Percentiles rank a stretch among this genome's conserved stretches.
Evolutionary conservation across 2,888 invertebrate species (phyloP).

Genomic region (Thumatha senex): DNA sequence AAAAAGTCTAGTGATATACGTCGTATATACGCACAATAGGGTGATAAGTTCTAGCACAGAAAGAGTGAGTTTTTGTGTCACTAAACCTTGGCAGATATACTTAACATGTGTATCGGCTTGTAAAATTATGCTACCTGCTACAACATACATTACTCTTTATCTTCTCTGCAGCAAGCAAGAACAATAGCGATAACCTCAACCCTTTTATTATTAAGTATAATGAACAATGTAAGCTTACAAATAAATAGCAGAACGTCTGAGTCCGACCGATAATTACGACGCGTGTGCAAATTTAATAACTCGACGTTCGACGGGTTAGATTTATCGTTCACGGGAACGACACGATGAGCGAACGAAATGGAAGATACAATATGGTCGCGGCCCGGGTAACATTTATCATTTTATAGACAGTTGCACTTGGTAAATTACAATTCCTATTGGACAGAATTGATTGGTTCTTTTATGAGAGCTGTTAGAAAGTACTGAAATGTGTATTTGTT

Average conservation of each 20-base stretch:
- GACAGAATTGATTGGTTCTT: not conserved
- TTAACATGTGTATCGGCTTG: too few species aligned
- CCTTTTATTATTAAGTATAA: slow-evolving; percentile 30
- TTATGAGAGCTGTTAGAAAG: too few species aligned
- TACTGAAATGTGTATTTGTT: too few species aligned
- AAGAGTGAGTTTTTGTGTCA: too few species aligned
- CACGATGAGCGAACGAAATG: slow-evolving; percentile 3
- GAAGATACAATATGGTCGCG: slow-evolving; percentile 3
- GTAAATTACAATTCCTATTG: not conserved
- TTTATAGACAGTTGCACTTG: not conserved
- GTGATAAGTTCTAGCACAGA: too few species aligned
- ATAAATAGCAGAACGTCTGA: slow-evolving; percentile 54
- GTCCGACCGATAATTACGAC: slow-evolving; percentile 73
- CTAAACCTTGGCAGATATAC: too few species aligned
- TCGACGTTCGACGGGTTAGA: slow-evolving; percentile 48
- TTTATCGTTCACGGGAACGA: slow-evolving; percentile 38
- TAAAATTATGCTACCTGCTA: too few species aligned
- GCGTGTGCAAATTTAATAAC: slow-evolving; percentile 80
- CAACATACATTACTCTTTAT: slow-evolving; percentile 7
- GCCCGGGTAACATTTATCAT: slow-evolving; percentile 5
- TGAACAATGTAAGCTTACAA: slow-evolving; percentile 30
- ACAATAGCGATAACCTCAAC: slow-evolving; percentile 30
- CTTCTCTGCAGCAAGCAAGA: slow-evolving; percentile 11
- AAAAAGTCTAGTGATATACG: too few species aligned
- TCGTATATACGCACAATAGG: too few species aligned